These are phyloP conservation scores for Chironomus tepperi DNA, from an alignment of 1,140 invertebrate genomes.

Conservation along the genomic window DNA sequence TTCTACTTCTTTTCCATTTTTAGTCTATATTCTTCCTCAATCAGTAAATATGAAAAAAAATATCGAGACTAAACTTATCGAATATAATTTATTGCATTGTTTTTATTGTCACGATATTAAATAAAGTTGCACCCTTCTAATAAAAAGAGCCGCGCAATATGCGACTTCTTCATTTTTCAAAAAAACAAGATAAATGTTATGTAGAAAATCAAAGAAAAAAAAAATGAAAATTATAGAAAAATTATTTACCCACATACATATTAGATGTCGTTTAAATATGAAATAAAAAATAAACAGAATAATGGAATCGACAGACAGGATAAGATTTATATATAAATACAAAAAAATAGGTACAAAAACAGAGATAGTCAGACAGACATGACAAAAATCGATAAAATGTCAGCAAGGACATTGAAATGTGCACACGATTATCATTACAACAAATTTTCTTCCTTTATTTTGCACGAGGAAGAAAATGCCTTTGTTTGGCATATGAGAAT, in stretches of 20 bases:
- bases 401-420: constrained; percentile 6
- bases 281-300: neutral
- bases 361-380: neutral
- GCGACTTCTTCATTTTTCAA: neutral
- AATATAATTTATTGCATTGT: constrained; percentile 19
- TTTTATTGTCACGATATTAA: constrained; percentile 5
- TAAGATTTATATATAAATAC: neutral
- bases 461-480: neutral
- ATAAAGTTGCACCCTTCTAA: neutral
- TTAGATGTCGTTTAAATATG: neutral
- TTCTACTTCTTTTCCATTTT: too few species aligned
- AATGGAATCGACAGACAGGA: constrained; percentile 1
- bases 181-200: neutral
- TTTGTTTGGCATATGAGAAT: neutral
- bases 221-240: neutral
- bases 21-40: too few species aligned
- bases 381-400: neutral
- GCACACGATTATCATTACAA: constrained; percentile 1
- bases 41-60: neutral
- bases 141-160: neutral
- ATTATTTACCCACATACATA: neutral
- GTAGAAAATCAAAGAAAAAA: neutral
- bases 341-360: neutral
- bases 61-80: neutral
- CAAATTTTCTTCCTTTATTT: neutral